Conservation (phyloP, 2,113 vertebrate genomes). For the Xiphophorus couchianus region DNA sequence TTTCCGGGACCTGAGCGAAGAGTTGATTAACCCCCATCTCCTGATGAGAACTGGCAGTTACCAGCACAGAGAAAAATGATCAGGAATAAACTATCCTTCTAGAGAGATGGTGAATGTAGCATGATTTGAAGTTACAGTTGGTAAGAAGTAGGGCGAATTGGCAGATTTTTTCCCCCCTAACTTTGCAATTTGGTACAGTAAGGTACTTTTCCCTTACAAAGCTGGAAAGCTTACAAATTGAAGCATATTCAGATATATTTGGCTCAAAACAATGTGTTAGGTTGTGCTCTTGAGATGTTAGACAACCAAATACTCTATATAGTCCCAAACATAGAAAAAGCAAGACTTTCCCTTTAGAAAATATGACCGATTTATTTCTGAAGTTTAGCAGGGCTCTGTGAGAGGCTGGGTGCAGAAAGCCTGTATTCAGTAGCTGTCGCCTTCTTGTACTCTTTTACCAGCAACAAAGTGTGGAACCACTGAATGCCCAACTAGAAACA, state of each 20-base stretch:
- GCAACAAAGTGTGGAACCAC: background rate
- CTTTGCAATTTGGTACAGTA: background rate
- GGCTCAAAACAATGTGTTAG: background rate
- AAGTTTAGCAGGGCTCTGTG: background rate
- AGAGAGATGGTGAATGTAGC: background rate
- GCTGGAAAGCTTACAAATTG: background rate
- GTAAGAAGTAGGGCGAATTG: background rate
- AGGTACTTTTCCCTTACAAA: background rate
- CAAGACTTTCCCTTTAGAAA: background rate
- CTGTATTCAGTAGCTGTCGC: background rate
- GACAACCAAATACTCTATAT: background rate
- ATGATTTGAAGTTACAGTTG: background rate
- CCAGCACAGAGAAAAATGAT: background rate
- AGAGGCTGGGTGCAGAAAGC: background rate
- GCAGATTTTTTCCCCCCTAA: background rate
- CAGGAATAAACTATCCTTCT: background rate
- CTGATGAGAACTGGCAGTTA: background rate
- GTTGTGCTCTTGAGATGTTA: background rate
- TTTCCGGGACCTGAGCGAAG: background rate
- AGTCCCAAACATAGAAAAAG: background rate
- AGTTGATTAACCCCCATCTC: background rate
- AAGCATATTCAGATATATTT: background rate
- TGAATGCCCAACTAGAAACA: background rate
- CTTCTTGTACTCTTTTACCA: background rate
- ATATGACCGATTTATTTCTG: background rate